phyloP scores from a whole-genome alignment of 1,140 invertebrate genomes.

The Anastrepha obliqua region DNA sequence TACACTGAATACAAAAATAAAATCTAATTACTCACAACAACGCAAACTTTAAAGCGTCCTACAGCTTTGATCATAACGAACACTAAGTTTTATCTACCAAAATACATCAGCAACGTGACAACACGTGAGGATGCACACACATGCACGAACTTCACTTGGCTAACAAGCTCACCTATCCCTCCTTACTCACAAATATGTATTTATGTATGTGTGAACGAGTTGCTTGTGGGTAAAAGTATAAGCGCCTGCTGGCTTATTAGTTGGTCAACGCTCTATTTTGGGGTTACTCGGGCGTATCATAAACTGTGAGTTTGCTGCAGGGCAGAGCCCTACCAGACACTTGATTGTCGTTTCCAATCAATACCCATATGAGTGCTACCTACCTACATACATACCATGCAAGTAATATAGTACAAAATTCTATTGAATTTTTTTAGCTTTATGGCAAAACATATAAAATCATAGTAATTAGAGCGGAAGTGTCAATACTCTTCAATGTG shows the following conservation, averaged over 20 bases:
- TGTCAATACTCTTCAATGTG: conserved; percentile 46
- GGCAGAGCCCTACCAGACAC: not conserved
- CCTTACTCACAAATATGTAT: not conserved
- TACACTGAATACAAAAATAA: too few species aligned
- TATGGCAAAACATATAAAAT: conserved; percentile 14
- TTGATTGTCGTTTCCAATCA: conserved; percentile 44
- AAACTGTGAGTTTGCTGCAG: not conserved
- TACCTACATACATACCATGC: not conserved
- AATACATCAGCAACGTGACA: too few species aligned
- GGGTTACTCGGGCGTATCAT: conserved; percentile 37
- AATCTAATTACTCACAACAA: not conserved
- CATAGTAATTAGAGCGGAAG: conserved; percentile 51
- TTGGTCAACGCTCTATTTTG: conserved; percentile 46
- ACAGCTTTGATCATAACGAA: not conserved
- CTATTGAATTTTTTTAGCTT: not conserved
- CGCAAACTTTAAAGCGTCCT: not conserved
- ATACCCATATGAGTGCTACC: not conserved
- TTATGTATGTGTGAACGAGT: not conserved
- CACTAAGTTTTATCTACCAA: too few species aligned
- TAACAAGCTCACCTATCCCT: not conserved
- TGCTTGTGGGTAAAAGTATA: not conserved
- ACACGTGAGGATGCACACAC: not conserved
- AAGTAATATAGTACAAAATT: not conserved
- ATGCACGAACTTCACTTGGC: not conserved
- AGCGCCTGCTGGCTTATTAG: not conserved